Evolutionary conservation across 2,888 invertebrate species (phyloP).

Genomic region (Pristionchus arcanus): DNA sequence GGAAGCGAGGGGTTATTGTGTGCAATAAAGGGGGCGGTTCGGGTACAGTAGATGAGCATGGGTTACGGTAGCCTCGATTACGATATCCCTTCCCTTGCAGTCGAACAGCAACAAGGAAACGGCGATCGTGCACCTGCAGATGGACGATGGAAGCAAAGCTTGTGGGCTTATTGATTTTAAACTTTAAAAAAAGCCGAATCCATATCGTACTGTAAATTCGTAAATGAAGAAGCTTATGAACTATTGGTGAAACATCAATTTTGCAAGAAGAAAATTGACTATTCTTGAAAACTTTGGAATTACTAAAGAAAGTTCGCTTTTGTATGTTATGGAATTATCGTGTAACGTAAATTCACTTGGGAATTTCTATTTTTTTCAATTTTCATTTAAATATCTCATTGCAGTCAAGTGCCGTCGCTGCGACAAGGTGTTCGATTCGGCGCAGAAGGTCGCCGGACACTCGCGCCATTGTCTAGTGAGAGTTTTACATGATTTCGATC

Average conservation of each 20-base stretch:
- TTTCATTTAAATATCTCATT: background rate
- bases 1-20: too few relatives aligned
- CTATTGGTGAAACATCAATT: background rate
- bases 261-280: too few relatives aligned
- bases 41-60: too few relatives aligned
- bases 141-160: constrained; percentile 38
- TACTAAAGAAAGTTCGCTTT: too few relatives aligned
- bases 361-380: background rate
- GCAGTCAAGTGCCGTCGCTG: constrained; percentile 49
- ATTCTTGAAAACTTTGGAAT: too few relatives aligned
- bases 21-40: too few relatives aligned
- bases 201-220: too few relatives aligned
- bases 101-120: background rate
- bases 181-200: background rate
- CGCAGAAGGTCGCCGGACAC: constrained; percentile 47
- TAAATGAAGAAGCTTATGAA: background rate
- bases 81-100: background rate
- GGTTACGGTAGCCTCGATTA: background rate
- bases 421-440: constrained; percentile 52
- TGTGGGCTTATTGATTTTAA: background rate
- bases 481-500: background rate
- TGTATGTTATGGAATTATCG: too few relatives aligned
- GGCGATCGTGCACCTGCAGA: constrained; percentile 22
- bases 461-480: constrained; percentile 45
- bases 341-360: too few relatives aligned